These are phyloP conservation scores for Autographa gamma DNA, from an alignment of 2,888 invertebrate species.

Conservation along the genomic window DNA sequence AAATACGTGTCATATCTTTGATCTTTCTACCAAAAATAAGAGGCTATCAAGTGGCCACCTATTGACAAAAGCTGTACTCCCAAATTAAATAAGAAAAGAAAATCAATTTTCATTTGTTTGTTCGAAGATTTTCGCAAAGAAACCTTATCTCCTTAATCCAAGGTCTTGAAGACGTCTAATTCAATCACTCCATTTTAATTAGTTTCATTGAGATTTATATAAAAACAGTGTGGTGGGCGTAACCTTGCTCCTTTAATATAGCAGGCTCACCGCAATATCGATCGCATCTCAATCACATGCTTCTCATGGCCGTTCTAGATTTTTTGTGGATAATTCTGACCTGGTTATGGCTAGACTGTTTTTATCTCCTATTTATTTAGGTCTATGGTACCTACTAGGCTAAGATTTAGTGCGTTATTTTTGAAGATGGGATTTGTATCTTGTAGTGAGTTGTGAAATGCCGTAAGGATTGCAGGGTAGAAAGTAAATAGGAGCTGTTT, in stretches of 20 bases:
- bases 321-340: conserved; percentile 8
- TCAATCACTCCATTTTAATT: conserved; percentile 21
- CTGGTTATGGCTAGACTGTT: neutral
- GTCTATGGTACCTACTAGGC: neutral
- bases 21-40: neutral
- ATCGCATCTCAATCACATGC: conserved; percentile 21
- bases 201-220: conserved; percentile 48
- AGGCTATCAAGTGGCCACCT: neutral
- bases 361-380: neutral
- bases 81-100: neutral
- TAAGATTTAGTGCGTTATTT: neutral
- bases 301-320: conserved; percentile 7
- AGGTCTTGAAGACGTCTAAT: conserved; percentile 32
- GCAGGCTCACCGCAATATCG: conserved; percentile 30
- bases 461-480: too few relatives aligned
- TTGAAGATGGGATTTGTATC: neutral
- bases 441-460: too few relatives aligned
- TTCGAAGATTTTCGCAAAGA: neutral
- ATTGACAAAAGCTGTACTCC: neutral
- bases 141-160: conserved; percentile 13
- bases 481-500: too few relatives aligned
- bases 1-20: conserved; percentile 1
- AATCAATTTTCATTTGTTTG: neutral
- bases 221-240: conserved; percentile 38
- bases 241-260: conserved; percentile 36